Evolutionary conservation across 2,797 vertebrate species (phyloP).

Genomic region (Heterohyrax brucei): DNA sequence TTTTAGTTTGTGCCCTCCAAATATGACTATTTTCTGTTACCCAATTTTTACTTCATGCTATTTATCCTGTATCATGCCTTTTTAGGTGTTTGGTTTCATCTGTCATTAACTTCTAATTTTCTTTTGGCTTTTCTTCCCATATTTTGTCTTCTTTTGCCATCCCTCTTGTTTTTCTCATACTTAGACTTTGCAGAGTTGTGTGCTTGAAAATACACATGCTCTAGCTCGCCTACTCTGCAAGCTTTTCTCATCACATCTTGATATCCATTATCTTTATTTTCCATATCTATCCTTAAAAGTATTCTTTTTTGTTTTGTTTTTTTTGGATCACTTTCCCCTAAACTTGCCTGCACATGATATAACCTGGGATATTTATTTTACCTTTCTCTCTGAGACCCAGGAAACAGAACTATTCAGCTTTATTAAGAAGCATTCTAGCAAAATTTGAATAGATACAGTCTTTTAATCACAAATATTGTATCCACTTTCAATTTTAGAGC

Average conservation of each 20-base stretch:
- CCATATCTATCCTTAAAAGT: constrained; percentile 38
- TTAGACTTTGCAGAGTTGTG: constrained; percentile 12
- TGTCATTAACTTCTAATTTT: constrained; percentile 20
- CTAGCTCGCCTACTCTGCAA: background rate
- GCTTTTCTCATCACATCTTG: constrained; percentile 45
- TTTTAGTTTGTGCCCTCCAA: constrained; percentile 2
- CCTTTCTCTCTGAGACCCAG: background rate
- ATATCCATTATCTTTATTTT: constrained; percentile 55
- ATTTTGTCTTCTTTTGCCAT: background rate
- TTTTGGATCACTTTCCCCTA: background rate
- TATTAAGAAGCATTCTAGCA: background rate
- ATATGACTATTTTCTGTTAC: background rate
- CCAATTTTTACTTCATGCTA: background rate
- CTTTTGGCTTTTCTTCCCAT: background rate
- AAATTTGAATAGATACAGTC: background rate
- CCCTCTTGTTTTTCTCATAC: background rate
- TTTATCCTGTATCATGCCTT: background rate
- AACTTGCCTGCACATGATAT: background rate
- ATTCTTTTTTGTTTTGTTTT: background rate
- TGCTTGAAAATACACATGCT: constrained; percentile 39
- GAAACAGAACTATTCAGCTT: background rate
- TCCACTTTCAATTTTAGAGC: background rate
- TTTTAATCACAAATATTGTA: background rate
- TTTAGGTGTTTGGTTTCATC: background rate
- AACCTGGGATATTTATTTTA: background rate